Evolutionary conservation across 2,797 vertebrate species (phyloP).

Genomic region (Cossypha dichroa): DNA sequence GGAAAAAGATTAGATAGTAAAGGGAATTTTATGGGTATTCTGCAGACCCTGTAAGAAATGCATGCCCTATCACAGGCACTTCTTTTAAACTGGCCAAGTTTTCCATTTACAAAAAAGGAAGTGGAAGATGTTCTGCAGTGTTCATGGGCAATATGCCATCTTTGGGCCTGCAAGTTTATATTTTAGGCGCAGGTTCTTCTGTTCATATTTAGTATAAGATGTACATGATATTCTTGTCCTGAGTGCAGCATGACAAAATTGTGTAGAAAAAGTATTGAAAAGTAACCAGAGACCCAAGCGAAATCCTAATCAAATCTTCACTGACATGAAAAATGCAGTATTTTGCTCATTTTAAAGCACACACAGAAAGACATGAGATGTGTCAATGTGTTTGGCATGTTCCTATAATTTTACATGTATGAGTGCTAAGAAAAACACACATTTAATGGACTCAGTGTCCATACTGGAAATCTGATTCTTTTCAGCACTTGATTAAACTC

Average conservation of each 20-base stretch:
- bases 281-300: neutral
- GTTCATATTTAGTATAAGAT: neutral
- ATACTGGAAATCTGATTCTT: neutral
- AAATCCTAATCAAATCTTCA: neutral
- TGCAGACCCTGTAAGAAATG: neutral
- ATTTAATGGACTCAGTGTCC: neutral
- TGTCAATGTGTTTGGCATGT: neutral
- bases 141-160: neutral
- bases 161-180: neutral
- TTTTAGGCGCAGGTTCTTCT: neutral
- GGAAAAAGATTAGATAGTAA: neutral
- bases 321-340: neutral
- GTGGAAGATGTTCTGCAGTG: neutral
- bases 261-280: neutral
- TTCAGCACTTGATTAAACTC: neutral
- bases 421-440: neutral
- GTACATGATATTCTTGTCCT: neutral
- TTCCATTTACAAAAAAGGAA: neutral
- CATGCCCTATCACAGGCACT: neutral
- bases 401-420: neutral
- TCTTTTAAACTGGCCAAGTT: neutral
- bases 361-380: neutral
- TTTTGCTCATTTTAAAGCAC: neutral
- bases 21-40: neutral
- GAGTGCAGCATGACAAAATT: neutral